Percentiles rank a stretch among this genome's conserved stretches.
These are phyloP conservation scores for Dexiosoma caninum DNA, from an alignment of 2,888 invertebrate genomes.

Conservation along the genomic window DNA sequence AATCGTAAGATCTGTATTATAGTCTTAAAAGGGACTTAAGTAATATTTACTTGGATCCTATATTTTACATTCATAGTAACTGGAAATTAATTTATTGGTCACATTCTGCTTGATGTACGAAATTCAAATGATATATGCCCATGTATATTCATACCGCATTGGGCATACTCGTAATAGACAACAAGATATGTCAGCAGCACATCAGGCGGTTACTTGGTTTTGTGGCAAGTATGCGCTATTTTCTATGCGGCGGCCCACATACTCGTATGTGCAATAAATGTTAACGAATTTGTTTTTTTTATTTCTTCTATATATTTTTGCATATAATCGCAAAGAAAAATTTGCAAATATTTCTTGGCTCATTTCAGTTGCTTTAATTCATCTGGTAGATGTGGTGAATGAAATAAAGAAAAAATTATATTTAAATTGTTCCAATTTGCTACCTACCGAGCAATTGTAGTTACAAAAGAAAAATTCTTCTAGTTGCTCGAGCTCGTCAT, in stretches of 20 bases:
- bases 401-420: conserved; percentile 32
- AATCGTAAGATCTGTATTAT: too few species aligned
- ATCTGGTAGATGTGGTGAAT: neutral
- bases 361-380: neutral
- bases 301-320: conserved; percentile 39
- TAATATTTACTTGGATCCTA: too few species aligned
- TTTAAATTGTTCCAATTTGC: conserved; percentile 63
- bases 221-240: conserved; percentile 31
- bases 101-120: neutral
- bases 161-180: conserved; percentile 22
- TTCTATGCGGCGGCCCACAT: conserved; percentile 59
- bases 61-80: too few species aligned
- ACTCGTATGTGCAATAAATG: conserved; percentile 52
- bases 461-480: neutral
- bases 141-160: conserved; percentile 1
- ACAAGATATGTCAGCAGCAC: conserved; percentile 58
- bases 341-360: neutral
- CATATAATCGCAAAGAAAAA: conserved; percentile 42
- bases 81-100: neutral
- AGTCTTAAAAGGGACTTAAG: too few species aligned
- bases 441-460: conserved; percentile 59
- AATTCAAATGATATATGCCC: conserved; percentile 23
- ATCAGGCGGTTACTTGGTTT: conserved; percentile 56
- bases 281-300: conserved; percentile 42
- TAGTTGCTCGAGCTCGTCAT: conserved; percentile 18